A percentile compares a stretch with the other conserved stretches of the same genome.
phyloP scores from a whole-genome alignment of 2,113 vertebrate genomes.

The Hymenochirus boettgeri region DNA sequence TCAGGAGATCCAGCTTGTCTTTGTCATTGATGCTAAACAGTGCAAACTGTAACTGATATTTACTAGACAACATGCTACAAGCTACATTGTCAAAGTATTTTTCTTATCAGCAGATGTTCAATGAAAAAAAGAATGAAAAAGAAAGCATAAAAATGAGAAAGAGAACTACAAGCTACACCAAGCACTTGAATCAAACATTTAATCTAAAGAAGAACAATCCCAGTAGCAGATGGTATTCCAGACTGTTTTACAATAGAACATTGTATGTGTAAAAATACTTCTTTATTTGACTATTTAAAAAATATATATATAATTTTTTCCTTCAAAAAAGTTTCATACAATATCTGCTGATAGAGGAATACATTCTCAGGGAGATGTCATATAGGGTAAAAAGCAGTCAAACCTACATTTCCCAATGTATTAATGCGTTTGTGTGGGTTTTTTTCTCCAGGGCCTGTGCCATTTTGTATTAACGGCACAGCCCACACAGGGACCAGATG shows the following conservation, averaged over 20 bases:
- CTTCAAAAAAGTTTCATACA: too few relatives aligned
- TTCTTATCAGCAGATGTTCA: conserved; percentile 54
- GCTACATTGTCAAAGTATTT: conserved; percentile 50
- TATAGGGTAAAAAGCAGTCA: too few relatives aligned
- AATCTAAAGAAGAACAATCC: conserved; percentile 58
- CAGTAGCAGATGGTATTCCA: conserved; percentile 60
- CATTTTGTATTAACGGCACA: too few relatives aligned
- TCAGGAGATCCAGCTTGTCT: conserved; percentile 44
- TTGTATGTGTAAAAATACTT: conserved; percentile 27
- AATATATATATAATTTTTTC: too few relatives aligned
- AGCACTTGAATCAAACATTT: conserved; percentile 53
- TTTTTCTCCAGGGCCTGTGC: too few relatives aligned
- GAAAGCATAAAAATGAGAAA: too few relatives aligned
- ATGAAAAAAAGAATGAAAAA: conserved; percentile 55
- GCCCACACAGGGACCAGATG: too few relatives aligned
- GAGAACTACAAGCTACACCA: conserved; percentile 43
- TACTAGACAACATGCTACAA: conserved; percentile 57
- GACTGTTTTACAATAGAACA: conserved; percentile 48
- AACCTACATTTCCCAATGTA: too few relatives aligned
- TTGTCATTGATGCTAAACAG: conserved; percentile 48
- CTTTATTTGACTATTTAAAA: conserved; percentile 18
- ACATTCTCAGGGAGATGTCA: too few relatives aligned
- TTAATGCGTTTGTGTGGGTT: too few relatives aligned
- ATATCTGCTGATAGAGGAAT: too few relatives aligned
- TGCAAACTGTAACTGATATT: conserved; percentile 50